Evolutionary conservation across 2,113 vertebrate genomes (phyloP).

Genomic region (Macquaria australasica): DNA sequence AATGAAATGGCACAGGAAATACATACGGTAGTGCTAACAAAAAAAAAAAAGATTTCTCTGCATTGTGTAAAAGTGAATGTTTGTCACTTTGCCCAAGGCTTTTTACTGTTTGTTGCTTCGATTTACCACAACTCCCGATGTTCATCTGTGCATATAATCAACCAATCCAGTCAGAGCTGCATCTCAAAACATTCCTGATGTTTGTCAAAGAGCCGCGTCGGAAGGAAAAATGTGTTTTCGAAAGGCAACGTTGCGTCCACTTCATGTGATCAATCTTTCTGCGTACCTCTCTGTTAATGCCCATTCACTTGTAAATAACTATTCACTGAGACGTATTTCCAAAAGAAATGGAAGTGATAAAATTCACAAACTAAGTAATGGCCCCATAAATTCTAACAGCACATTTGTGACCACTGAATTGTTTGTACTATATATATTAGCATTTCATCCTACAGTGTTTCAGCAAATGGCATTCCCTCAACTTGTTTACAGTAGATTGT

Average conservation of each 20-base stretch:
- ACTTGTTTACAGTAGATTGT: background rate
- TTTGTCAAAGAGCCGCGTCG: constrained; percentile 26
- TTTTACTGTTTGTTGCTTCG: constrained; percentile 47
- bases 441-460: constrained; percentile 10
- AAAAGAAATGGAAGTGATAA: constrained; percentile 55
- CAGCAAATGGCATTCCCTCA: background rate
- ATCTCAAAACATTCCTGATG: constrained; percentile 38
- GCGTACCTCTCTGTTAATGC: constrained; percentile 14
- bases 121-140: constrained; percentile 18
- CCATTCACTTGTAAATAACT: constrained; percentile 51
- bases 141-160: constrained; percentile 39
- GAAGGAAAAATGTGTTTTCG: constrained; percentile 13
- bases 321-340: constrained; percentile 63
- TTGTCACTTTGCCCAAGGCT: constrained; percentile 45
- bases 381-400: constrained; percentile 7
- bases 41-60: constrained; percentile 45
- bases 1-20: constrained; percentile 75
- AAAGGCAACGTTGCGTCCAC: background rate
- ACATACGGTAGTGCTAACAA: constrained; percentile 58
- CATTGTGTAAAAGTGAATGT: constrained; percentile 67
- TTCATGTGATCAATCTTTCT: background rate
- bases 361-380: background rate
- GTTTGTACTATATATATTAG: constrained; percentile 25
- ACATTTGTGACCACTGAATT: constrained; percentile 42
- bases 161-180: constrained; percentile 23